These are phyloP conservation scores for Neolamprologus cancellatus DNA, from an alignment of 2,113 vertebrate genomes.

Conservation along the genomic window DNA sequence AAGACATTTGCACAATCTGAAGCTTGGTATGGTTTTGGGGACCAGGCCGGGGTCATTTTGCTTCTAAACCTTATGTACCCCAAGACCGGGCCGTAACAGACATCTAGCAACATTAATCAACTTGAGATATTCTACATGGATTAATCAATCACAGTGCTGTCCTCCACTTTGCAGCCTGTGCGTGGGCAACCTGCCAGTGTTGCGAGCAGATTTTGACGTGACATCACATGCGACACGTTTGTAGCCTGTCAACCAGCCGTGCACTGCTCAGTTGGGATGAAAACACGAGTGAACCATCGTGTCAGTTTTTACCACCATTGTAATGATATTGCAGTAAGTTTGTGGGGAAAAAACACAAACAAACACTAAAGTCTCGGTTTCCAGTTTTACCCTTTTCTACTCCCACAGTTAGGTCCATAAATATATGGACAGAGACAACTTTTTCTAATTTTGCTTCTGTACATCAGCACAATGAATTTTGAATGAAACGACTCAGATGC, in stretches of 20 bases:
- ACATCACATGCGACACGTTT: not conserved
- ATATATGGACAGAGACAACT: not conserved
- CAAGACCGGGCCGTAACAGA: not conserved
- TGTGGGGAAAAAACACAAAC: not conserved
- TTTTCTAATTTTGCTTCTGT: rapidly evolving
- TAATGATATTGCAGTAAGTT: not conserved
- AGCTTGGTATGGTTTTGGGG: rapidly evolving
- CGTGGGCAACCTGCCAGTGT: rapidly evolving
- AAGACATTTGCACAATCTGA: not conserved
- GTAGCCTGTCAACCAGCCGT: not conserved
- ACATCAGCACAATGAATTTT: not conserved
- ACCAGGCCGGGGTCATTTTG: not conserved
- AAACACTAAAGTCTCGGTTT: not conserved
- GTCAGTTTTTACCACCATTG: not conserved
- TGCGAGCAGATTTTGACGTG: not conserved
- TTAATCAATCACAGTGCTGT: rapidly evolving
- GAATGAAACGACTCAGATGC: not conserved
- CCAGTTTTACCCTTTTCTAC: rapidly evolving
- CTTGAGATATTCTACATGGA: not conserved
- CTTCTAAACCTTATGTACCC: rapidly evolving
- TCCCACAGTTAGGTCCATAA: not conserved
- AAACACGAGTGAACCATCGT: rapidly evolving
- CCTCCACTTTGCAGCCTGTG: not conserved
- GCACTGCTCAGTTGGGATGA: not conserved
- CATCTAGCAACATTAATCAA: not conserved